Conservation (phyloP, 2,113 vertebrate genomes). For the Hassar affinis region DNA sequence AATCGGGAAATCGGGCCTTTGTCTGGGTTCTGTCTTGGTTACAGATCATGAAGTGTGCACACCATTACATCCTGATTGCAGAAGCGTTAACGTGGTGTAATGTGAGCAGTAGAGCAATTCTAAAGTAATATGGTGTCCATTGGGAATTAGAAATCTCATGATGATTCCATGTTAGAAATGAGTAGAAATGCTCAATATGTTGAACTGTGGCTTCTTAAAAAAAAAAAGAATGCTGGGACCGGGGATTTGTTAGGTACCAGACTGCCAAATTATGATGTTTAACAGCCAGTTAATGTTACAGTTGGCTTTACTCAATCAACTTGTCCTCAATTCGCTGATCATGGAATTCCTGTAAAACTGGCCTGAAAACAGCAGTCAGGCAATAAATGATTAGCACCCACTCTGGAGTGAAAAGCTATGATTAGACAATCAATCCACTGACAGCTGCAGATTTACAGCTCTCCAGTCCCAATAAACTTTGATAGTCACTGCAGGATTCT, state of each 20-base stretch:
- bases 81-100: background rate
- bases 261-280: conserved; percentile 10
- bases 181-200: background rate
- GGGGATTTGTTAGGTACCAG: background rate
- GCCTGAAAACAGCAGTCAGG: conserved; percentile 42
- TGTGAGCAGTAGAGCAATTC: background rate
- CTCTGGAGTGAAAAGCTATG: conserved; percentile 49
- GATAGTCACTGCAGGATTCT: conserved; percentile 22
- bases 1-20: background rate
- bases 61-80: background rate
- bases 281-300: background rate
- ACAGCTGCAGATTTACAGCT: conserved; percentile 48
- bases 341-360: conserved; percentile 5
- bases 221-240: background rate
- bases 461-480: conserved; percentile 29
- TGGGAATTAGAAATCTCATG: background rate
- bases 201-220: background rate
- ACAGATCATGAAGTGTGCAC: background rate
- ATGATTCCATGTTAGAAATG: background rate
- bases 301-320: background rate
- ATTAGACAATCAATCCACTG: conserved; percentile 45
- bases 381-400: conserved; percentile 52
- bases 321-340: conserved; percentile 16
- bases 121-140: background rate
- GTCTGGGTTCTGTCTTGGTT: background rate